Percentiles rank a stretch among this genome's conserved stretches.
phyloP scores from a whole-genome alignment of 2,888 invertebrate species.

The Rhimphoctona megacephalus region DNA sequence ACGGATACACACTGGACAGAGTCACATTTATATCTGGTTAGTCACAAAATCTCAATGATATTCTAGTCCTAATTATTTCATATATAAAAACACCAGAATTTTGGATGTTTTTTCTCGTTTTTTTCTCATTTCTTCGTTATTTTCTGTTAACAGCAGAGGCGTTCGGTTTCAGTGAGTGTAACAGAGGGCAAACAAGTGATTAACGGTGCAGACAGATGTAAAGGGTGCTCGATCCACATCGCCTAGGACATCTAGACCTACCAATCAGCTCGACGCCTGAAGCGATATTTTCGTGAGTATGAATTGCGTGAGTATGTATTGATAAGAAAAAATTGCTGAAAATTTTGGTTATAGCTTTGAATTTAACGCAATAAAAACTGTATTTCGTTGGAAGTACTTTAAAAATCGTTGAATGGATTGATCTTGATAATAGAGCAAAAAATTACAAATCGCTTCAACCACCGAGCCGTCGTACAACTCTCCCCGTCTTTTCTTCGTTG shows the following conservation, averaged over 20 bases:
- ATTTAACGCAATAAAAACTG: no score
- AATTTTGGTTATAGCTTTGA: no score
- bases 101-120: conserved; percentile 45
- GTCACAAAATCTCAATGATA: conserved; percentile 47
- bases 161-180: conserved; percentile 71
- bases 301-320: no score
- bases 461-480: conserved; percentile 21
- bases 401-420: not conserved
- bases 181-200: conserved; percentile 80
- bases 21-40: conserved; percentile 51
- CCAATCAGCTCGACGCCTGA: conserved; percentile 61
- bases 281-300: conserved; percentile 35
- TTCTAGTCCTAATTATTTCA: conserved; percentile 3
- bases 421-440: not conserved
- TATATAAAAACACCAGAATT: not conserved
- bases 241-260: conserved; percentile 83
- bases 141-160: conserved; percentile 68
- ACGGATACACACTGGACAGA: conserved; percentile 62
- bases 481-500: conserved; percentile 19
- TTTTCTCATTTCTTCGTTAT: conserved; percentile 59
- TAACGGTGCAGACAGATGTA: conserved; percentile 83
- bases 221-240: conserved; percentile 84
- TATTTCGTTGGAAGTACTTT: not conserved
- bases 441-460: conserved; percentile 49
- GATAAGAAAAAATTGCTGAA: not conserved